Evolutionary conservation across 2,797 vertebrate species (phyloP), one percentile per base, ranked within the genome.

Genomic region (Lateolabrax maculatus): DNA sequence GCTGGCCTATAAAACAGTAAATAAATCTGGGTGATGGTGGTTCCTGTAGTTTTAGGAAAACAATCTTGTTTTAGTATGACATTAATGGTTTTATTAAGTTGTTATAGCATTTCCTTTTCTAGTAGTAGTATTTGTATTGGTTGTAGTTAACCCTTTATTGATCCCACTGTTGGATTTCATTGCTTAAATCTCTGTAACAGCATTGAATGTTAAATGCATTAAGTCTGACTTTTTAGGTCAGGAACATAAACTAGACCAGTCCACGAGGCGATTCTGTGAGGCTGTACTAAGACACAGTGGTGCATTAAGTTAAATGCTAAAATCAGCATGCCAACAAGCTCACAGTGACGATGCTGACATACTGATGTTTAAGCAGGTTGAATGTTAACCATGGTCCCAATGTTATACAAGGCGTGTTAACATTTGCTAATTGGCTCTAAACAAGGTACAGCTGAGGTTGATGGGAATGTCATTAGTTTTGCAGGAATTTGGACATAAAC

Each of bases 1-100:
- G 6, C 25, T 51, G 19, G 53, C 44, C 15, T 3, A 51, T 56
- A 29, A 64, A 58, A 51, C 18, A 10, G 23, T 51, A 9, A 13
- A 34, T 75, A 49, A 79, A 66, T 68, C 55, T 57, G 3, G 34
- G n/a, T 1, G 0, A 25, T 25, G 15, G 29, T 29, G 2, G 15
- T 27, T 58, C 48, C 19, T 43, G 25, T 41, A 23, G 43, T 11
- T 67, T 61, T 72, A 73, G 58, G 21, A 36, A 57, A 25, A 46
- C 29, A 34, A 41, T 51, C 60, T 66, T 79, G 58, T 73, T 52
- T 70, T 60, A 61, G 0, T 44, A 51, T 19, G 6, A 61, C 43
- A 72, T 63, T 36, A 51, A 61, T 15, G 34, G 23, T 39, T 55
- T 67, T 53, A 1, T n/a, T 11, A 68, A 19, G 13, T 15, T 41